These are phyloP conservation scores for Sycophila texana DNA, from an alignment of 2,888 invertebrate species.

Conservation along the genomic window DNA sequence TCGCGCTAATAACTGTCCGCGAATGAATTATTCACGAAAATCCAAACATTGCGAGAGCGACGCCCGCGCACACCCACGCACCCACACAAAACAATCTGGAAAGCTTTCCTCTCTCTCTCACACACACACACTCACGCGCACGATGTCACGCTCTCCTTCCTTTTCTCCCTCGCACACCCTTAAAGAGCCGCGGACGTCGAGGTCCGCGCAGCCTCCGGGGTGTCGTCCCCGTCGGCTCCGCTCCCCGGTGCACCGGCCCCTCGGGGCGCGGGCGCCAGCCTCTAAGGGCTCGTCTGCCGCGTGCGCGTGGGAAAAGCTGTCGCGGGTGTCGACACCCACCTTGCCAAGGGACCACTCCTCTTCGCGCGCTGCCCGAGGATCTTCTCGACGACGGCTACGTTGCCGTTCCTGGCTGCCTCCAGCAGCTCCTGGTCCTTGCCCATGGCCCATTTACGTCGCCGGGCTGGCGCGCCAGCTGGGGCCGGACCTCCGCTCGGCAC, in stretches of 20 bases:
- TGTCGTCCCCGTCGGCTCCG: conserved; percentile 1
- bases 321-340: conserved; percentile 79
- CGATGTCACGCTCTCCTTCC: neutral
- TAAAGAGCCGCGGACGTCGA: neutral
- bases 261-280: no score
- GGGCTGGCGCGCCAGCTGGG: neutral
- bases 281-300: neutral
- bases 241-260: neutral
- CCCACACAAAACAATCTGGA: conserved; percentile 24
- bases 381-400: conserved; percentile 91
- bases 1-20: neutral
- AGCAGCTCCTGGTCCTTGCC: conserved; percentile 97
- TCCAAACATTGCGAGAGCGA: conserved; percentile 20
- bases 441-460: conserved; percentile 81
- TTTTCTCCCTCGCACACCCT: conserved; percentile 4
- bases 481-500: conserved; percentile 21
- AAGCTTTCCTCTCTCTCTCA: neutral
- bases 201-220: conserved; percentile 6
- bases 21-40: conserved; percentile 22
- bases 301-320: conserved; percentile 7
- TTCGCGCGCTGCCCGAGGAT: conserved; percentile 91
- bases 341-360: conserved; percentile 95
- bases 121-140: neutral
- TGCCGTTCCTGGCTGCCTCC: conserved; percentile 96
- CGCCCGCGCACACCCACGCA: conserved; percentile 13